A percentile compares a stretch with the other conserved stretches of the same genome.
Evolutionary conservation across 2,888 invertebrate species (phyloP).

Genomic region (Andrena praecox): DNA sequence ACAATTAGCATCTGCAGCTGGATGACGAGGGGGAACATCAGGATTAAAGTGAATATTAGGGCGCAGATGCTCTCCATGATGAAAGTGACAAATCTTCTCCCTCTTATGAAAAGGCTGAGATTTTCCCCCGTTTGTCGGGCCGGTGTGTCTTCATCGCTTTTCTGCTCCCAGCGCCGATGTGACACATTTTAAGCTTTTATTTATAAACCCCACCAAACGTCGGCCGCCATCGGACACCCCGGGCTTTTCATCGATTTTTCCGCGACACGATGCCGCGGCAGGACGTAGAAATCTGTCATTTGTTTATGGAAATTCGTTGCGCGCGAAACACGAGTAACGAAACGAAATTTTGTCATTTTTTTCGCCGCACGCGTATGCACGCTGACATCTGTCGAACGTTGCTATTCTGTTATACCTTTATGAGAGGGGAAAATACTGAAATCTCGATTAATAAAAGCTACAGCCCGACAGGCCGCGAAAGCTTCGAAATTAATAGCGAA

Average conservation of each 20-base stretch:
- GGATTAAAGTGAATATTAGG: slow-evolving; percentile 53
- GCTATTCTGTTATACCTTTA: background rate
- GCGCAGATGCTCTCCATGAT: slow-evolving; percentile 58
- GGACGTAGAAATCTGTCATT: slow-evolving; percentile 36
- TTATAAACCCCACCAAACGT: slow-evolving; percentile 3
- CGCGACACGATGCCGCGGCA: background rate
- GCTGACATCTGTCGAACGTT: background rate
- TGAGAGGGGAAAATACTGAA: background rate
- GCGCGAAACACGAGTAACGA: background rate
- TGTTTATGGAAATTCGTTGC: slow-evolving; percentile 37
- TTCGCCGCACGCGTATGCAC: background rate
- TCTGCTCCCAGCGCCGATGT: background rate
- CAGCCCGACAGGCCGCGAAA: background rate
- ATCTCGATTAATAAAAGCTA: background rate
- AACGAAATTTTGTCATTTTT: slow-evolving; percentile 1
- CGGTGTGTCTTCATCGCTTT: slow-evolving; percentile 38
- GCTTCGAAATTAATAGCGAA: background rate
- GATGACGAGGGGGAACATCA: slow-evolving; percentile 54
- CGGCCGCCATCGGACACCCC: slow-evolving; percentile 27
- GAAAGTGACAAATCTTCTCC: background rate
- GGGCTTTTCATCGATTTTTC: slow-evolving; percentile 31
- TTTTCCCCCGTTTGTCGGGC: slow-evolving; percentile 19
- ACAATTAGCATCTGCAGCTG: slow-evolving; percentile 66
- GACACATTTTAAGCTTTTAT: slow-evolving; percentile 34
- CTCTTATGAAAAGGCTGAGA: slow-evolving; percentile 18